phyloP scores from a whole-genome alignment of 2,888 invertebrate genomes.

The Eupithecia exiguata region DNA sequence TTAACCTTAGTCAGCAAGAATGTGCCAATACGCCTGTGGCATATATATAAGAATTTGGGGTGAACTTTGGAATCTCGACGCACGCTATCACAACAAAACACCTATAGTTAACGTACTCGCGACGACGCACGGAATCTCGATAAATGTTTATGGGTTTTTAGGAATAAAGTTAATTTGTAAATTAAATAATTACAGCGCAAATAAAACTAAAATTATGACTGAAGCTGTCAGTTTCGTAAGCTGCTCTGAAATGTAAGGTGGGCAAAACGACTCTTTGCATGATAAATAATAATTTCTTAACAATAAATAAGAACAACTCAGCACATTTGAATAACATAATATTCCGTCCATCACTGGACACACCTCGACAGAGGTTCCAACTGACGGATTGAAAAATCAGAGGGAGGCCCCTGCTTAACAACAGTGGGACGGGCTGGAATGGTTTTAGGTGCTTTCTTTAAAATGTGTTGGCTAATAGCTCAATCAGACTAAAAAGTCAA shows the following conservation, averaged over 20 bases:
- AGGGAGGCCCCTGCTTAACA: neutral
- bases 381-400: neutral
- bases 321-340: neutral
- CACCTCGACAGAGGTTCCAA: neutral
- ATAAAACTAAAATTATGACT: constrained; percentile 35
- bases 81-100: too few species aligned
- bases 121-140: too few species aligned
- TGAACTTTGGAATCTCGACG: too few species aligned
- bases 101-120: too few species aligned
- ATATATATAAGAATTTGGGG: too few species aligned
- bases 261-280: neutral
- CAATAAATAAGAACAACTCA: neutral
- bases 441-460: neutral
- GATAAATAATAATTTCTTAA: neutral
- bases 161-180: neutral
- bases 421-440: neutral
- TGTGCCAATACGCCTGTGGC: neutral
- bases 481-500: neutral
- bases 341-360: neutral
- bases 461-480: neutral
- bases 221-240: constrained; percentile 49
- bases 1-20: neutral
- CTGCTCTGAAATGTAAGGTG: constrained; percentile 20
- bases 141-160: too few species aligned
- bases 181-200: neutral